phyloP scores from a whole-genome alignment of 2,113 vertebrate genomes.

The Arizona elegans region DNA sequence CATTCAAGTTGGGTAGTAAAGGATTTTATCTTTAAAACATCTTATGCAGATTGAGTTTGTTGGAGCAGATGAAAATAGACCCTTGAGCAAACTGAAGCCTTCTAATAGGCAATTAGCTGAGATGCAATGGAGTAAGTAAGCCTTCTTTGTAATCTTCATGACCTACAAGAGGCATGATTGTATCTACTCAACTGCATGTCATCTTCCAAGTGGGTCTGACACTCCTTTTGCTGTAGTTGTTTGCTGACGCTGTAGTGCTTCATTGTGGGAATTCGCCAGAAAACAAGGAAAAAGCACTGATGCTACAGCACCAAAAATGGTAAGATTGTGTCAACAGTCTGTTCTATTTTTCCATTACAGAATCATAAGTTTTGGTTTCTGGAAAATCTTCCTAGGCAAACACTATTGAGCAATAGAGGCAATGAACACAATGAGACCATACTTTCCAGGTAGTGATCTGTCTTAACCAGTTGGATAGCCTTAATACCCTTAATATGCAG shows the following conservation, averaged over 20 bases:
- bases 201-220: not conserved
- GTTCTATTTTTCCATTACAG: not conserved
- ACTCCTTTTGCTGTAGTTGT: not conserved
- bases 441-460: not conserved
- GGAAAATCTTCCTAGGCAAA: not conserved
- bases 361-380: not conserved
- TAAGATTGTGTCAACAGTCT: not conserved
- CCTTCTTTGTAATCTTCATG: not conserved
- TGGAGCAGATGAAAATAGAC: not conserved
- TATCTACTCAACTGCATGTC: not conserved
- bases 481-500: not conserved
- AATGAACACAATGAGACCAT: not conserved
- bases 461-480: not conserved
- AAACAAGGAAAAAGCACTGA: not conserved
- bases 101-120: not conserved
- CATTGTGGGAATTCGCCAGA: not conserved
- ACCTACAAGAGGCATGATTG: not conserved
- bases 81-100: not conserved
- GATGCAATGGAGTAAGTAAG: not conserved
- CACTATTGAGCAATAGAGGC: not conserved
- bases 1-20: not conserved
- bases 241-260: not conserved
- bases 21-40: not conserved
- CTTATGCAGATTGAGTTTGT: not conserved
- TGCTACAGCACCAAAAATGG: not conserved